Conservation (phyloP, 2,888 invertebrate species). For the Rhabditoides inermis region DNA sequence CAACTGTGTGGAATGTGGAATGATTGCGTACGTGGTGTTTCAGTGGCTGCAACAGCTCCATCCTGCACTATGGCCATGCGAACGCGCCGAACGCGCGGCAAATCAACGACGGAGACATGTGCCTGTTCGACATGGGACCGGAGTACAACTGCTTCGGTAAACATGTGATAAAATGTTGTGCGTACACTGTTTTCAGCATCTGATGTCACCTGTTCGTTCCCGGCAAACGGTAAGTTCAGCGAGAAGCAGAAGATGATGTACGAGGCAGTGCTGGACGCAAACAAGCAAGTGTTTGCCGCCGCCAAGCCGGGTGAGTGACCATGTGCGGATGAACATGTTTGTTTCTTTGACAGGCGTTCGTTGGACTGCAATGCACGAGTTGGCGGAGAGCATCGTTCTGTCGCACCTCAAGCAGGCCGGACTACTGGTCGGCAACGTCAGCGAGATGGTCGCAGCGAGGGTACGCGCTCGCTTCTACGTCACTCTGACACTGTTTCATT, state of each 20-base stretch:
- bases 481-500: too few species aligned
- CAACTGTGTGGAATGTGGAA: not conserved
- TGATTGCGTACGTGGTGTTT: slow-evolving; percentile 13
- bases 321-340: too few species aligned
- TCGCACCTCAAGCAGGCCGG: slow-evolving; percentile 68
- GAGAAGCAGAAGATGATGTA: slow-evolving; percentile 75
- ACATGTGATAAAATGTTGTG: too few species aligned
- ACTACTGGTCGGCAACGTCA: slow-evolving; percentile 62
- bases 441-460: slow-evolving; percentile 60
- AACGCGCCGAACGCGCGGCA: slow-evolving; percentile 79
- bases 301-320: slow-evolving; percentile 77
- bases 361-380: slow-evolving; percentile 86
- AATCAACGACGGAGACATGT: slow-evolving; percentile 77
- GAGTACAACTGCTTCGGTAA: slow-evolving; percentile 76
- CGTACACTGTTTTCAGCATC: slow-evolving; percentile 59
- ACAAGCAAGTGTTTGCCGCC: slow-evolving; percentile 71
- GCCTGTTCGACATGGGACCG: slow-evolving; percentile 94
- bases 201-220: slow-evolving; percentile 92
- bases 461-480: too few species aligned
- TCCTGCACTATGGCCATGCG: slow-evolving; percentile 93
- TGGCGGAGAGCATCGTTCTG: slow-evolving; percentile 69
- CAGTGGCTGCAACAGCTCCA: slow-evolving; percentile 75
- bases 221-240: slow-evolving; percentile 86
- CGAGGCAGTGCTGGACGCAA: slow-evolving; percentile 77
- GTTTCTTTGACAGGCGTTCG: slow-evolving; percentile 64